Conservation (phyloP, 2,888 invertebrate species). For the Malachius bipustulatus region DNA sequence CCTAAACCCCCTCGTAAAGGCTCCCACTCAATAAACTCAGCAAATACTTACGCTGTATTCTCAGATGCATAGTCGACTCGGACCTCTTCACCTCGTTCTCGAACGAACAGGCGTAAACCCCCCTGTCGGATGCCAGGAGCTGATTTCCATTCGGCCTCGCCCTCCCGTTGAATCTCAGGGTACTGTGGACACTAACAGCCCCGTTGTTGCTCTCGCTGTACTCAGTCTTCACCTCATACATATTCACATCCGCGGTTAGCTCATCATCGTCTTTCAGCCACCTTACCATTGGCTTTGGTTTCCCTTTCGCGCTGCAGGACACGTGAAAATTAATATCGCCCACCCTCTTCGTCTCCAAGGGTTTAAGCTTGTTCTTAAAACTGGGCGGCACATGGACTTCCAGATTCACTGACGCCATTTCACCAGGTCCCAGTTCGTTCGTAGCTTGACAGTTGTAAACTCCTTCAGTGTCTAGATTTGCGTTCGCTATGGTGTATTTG, state of each 20-base stretch:
- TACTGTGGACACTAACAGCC: slow-evolving; percentile 73
- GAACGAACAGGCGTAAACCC: slow-evolving; percentile 77
- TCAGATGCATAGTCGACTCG: slow-evolving; percentile 79
- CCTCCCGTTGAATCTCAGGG: slow-evolving; percentile 67
- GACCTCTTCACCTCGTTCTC: slow-evolving; percentile 81
- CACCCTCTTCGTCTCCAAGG: slow-evolving; percentile 67
- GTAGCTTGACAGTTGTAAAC: slow-evolving; percentile 82
- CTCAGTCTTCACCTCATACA: slow-evolving; percentile 72
- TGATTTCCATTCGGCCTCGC: slow-evolving; percentile 65
- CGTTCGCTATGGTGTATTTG: slow-evolving; percentile 75
- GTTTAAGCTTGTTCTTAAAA: slow-evolving; percentile 69
- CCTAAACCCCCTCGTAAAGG: too few relatives aligned
- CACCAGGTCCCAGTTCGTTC: slow-evolving; percentile 80
- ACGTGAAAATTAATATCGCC: slow-evolving; percentile 70
- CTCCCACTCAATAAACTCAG: not conserved
- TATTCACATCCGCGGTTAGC: slow-evolving; percentile 60
- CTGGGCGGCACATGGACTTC: slow-evolving; percentile 84
- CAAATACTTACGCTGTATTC: slow-evolving; percentile 71
- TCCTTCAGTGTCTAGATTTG: slow-evolving; percentile 76
- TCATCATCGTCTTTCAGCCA: slow-evolving; percentile 82
- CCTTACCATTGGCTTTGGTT: slow-evolving; percentile 70
- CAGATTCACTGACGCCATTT: slow-evolving; percentile 68
- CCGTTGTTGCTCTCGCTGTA: slow-evolving; percentile 66
- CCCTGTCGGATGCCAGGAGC: slow-evolving; percentile 71
- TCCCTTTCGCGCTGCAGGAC: slow-evolving; percentile 77